phyloP scores from a whole-genome alignment of 2,888 invertebrate genomes.

The Eueremaeus valkanovi region DNA sequence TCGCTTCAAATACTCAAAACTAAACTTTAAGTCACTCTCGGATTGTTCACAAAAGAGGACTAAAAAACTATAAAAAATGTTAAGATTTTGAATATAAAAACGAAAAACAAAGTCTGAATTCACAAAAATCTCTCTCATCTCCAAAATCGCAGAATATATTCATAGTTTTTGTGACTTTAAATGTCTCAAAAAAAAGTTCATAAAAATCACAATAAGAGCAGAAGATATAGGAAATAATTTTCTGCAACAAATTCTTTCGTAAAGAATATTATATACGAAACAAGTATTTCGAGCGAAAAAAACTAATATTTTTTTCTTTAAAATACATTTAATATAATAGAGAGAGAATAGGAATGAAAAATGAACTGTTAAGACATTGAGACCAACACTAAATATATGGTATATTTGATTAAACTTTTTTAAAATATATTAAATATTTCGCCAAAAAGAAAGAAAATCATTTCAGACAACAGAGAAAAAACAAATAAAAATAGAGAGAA shows the following conservation, averaged over 20 bases:
- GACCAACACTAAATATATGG: neutral
- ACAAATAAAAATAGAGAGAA: neutral
- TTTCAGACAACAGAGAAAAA: neutral
- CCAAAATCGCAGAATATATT: too few relatives aligned
- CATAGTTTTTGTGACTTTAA: too few relatives aligned
- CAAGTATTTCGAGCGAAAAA: neutral
- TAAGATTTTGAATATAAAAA: neutral
- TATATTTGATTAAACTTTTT: slow-evolving; percentile 1
- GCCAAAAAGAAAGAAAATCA: neutral
- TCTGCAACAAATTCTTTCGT: too few relatives aligned
- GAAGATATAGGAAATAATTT: too few relatives aligned
- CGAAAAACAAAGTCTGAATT: neutral
- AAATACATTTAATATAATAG: too few relatives aligned
- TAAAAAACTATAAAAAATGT: neutral
- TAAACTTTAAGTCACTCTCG: neutral
- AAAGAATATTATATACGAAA: too few relatives aligned
- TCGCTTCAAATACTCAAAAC: too few relatives aligned
- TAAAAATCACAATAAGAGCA: too few relatives aligned
- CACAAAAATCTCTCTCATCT: too few relatives aligned
- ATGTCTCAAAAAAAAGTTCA: too few relatives aligned
- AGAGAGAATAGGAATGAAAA: neutral
- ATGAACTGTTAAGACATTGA: neutral
- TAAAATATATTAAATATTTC: too few relatives aligned
- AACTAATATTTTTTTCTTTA: too few relatives aligned
- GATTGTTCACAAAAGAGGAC: neutral